A percentile compares a stretch with the other conserved stretches of the same genome.
Conservation (phyloP, 2,797 vertebrate species). For the Gephyroberyx darwinii region DNA sequence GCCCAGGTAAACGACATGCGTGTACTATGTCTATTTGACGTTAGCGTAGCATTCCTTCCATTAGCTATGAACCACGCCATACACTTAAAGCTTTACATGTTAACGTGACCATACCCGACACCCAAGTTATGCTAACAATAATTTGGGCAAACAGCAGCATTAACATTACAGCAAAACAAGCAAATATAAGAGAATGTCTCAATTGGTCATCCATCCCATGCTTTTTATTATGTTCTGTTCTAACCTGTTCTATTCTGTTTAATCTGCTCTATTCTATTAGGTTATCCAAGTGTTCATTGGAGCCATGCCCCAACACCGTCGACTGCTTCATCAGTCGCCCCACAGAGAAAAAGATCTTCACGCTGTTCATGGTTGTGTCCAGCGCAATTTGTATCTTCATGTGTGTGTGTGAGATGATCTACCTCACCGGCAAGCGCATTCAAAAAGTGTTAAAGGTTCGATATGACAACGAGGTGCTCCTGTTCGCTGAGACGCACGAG, state of each 20-base stretch:
- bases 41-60: no score
- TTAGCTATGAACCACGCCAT: no score
- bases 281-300: slow-evolving; percentile 83
- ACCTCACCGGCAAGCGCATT: slow-evolving; percentile 86
- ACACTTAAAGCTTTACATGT: no score
- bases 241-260: background rate
- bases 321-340: slow-evolving; percentile 93
- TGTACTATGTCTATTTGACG: no score
- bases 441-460: slow-evolving; percentile 45
- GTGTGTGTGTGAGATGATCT: slow-evolving; percentile 87
- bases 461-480: slow-evolving; percentile 43
- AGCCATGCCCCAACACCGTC: slow-evolving; percentile 89
- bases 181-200: background rate
- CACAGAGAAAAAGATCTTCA: slow-evolving; percentile 93
- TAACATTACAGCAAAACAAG: background rate
- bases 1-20: slow-evolving; percentile 71
- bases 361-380: slow-evolving; percentile 90
- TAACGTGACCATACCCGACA: no score
- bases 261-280: slow-evolving; percentile 36
- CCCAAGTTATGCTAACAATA: no score
- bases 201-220: background rate
- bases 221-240: background rate
- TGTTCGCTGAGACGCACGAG: slow-evolving; percentile 60
- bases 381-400: slow-evolving; percentile 86
- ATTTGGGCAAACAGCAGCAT: no score